These are phyloP conservation scores for Aleiodes alternator DNA, from an alignment of 2,888 invertebrate genomes.

Conservation along the genomic window DNA sequence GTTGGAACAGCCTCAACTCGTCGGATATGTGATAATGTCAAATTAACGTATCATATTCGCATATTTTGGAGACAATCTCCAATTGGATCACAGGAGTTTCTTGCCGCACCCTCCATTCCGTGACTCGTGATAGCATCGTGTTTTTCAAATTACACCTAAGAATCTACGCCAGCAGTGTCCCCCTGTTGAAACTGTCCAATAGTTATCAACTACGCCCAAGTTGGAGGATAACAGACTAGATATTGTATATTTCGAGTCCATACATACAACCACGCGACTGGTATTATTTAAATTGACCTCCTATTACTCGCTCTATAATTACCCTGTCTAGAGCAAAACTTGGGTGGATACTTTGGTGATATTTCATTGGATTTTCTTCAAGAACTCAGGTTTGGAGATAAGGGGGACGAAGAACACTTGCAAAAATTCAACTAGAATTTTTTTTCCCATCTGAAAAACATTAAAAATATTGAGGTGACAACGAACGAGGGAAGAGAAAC, in stretches of 20 bases:
- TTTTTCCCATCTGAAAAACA: background rate
- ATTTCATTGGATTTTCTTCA: too few species aligned
- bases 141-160: constrained; percentile 3
- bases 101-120: constrained; percentile 61
- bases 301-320: constrained; percentile 63
- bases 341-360: too few species aligned
- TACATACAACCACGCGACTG: constrained; percentile 36
- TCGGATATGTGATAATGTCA: too few species aligned
- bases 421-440: background rate
- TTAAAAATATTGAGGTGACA: constrained; percentile 19
- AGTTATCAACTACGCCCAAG: constrained; percentile 8
- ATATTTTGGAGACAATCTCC: constrained; percentile 55
- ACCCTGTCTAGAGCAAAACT: constrained; percentile 49
- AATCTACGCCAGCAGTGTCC: constrained; percentile 30
- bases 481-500: constrained; percentile 34
- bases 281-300: constrained; percentile 62
- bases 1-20: too few species aligned
- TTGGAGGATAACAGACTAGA: constrained; percentile 20
- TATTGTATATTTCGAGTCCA: constrained; percentile 36
- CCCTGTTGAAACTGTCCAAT: constrained; percentile 19
- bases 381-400: too few species aligned
- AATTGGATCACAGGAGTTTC: constrained; percentile 58
- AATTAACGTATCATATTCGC: constrained; percentile 19
- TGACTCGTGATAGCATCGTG: constrained; percentile 50
- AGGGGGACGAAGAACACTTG: too few species aligned